These are phyloP conservation scores for Biston betularia DNA, from an alignment of 2,888 invertebrate species.

Conservation along the genomic window DNA sequence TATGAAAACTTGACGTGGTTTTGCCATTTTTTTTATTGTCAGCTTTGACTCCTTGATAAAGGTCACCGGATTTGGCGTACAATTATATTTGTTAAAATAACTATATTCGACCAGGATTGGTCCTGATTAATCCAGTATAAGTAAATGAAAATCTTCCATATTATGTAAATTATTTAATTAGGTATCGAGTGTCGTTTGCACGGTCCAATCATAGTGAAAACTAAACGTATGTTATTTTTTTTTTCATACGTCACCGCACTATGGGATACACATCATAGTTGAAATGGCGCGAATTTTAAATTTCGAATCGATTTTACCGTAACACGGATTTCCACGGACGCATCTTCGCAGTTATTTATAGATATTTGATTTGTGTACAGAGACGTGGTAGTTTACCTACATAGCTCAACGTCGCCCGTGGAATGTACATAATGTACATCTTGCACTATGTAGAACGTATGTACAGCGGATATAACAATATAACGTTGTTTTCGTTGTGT, in stretches of 20 bases:
- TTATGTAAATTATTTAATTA: too few species aligned
- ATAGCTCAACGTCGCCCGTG: constrained; percentile 75
- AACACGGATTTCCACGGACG: constrained; percentile 67
- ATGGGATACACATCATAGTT: constrained; percentile 16
- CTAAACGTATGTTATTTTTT: constrained; percentile 3
- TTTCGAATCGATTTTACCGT: constrained; percentile 45
- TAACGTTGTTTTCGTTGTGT: constrained; percentile 63
- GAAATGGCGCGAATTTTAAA: constrained; percentile 49
- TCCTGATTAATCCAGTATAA: too few species aligned
- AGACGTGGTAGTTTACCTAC: constrained; percentile 76
- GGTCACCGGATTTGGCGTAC: too few species aligned
- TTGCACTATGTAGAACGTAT: constrained; percentile 79
- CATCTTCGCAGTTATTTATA: constrained; percentile 69
- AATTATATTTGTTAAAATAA: too few species aligned
- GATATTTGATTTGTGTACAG: constrained; percentile 81
- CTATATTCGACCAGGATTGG: too few species aligned
- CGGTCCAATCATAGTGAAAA: not conserved
- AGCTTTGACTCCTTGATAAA: too few species aligned
- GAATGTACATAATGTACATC: constrained; percentile 82
- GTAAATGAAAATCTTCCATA: too few species aligned
- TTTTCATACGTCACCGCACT: constrained; percentile 38
- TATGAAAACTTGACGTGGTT: too few species aligned
- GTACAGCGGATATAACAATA: constrained; percentile 79
- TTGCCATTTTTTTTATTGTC: too few species aligned
- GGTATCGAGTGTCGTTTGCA: not conserved